Evolutionary conservation across 2,888 invertebrate genomes (phyloP), one percentile per base, ranked within the genome.

Genomic region (Dilophus febrilis): DNA sequence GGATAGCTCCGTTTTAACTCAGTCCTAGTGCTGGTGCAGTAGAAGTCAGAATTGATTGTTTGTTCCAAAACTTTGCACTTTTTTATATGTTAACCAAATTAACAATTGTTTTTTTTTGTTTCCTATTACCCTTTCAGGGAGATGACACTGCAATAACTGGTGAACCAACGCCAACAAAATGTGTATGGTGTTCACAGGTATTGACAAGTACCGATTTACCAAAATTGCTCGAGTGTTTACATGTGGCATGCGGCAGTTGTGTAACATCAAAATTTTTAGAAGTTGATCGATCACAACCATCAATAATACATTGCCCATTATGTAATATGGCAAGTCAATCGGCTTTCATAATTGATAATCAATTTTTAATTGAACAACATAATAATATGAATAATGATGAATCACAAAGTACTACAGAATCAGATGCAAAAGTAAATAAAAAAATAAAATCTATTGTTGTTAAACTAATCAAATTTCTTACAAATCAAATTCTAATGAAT

Each of bases 221-320:
- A 28, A 86, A 85, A 64, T 68, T 90, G 44, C 66, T 91, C 54
- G 86, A 86, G 62, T 91, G 90, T 58, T 68, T 91, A 48, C 90
- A 91, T 61, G 81, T 86, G 39, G 76, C 82, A 43, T 91, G 90
- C 59, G 70, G 74, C 41, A 67, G 72, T 45, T 87, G 87, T 63
- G 65, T 86, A 50, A 71, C 69, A 48, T 69, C 72, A 42, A 82
- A 80, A 60, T 61, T 81, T 22, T 55, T 55, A 1, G 63, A 62
- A 44, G 42, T 59, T 35, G 62, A 61, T 48, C 58, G 59, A 10
- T 55, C 58, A 7, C 50, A 59, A 51, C 60, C 60, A 11, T 58
- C 59, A 4, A 44, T 61, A 28, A 58, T 62, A 40, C 59, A 59
- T 42, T 87, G 87, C 55, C 76, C 80, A 16, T 62, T 35, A 44